A percentile compares a stretch with the other conserved stretches of the same genome.
Evolutionary conservation across 2,888 invertebrate genomes (phyloP).

Genomic region (Hydroisotoma schaefferi): DNA sequence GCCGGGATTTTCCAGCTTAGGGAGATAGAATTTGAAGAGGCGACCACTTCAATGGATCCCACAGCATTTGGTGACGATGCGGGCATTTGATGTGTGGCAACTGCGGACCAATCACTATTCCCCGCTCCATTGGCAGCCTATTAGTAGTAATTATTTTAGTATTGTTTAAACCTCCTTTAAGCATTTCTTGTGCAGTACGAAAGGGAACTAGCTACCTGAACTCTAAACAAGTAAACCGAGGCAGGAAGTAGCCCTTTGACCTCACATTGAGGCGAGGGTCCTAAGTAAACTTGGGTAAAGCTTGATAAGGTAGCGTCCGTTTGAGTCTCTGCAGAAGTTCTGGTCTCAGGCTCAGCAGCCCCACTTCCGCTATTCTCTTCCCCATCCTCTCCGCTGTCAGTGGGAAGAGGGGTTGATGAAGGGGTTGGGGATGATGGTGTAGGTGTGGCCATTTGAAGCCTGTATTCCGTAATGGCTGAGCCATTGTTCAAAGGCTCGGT

Average conservation of each 20-base stretch:
- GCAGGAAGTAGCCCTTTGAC: conserved; percentile 72
- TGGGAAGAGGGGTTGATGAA: conserved; percentile 4
- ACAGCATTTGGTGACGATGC: conserved; percentile 76
- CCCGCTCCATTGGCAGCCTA: conserved; percentile 79
- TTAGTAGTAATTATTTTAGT: conserved; percentile 24
- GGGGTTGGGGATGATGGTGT: conserved; percentile 3
- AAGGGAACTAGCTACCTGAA: too few species aligned
- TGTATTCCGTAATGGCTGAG: conserved; percentile 73
- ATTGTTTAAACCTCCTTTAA: not conserved
- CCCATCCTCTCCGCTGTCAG: conserved; percentile 2
- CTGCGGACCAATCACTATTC: conserved; percentile 67
- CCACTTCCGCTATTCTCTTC: conserved; percentile 18
- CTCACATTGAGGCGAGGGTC: conserved; percentile 62
- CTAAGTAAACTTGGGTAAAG: conserved; percentile 62
- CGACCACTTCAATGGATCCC: conserved; percentile 57
- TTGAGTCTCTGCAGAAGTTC: conserved; percentile 1
- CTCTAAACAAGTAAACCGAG: conserved; percentile 74
- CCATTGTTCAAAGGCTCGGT: conserved; percentile 74
- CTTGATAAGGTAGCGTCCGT: conserved; percentile 25
- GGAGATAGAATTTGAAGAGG: conserved; percentile 66
- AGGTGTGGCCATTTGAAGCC: conserved; percentile 54
- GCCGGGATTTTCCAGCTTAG: conserved; percentile 69
- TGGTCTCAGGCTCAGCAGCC: conserved; percentile 18
- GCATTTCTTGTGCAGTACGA: not conserved
- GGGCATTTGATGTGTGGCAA: conserved; percentile 66